Evolutionary conservation across 2,888 invertebrate species (phyloP), one percentile per base, ranked within the genome.

Genomic region (Scelioninae gen. 2): DNA sequence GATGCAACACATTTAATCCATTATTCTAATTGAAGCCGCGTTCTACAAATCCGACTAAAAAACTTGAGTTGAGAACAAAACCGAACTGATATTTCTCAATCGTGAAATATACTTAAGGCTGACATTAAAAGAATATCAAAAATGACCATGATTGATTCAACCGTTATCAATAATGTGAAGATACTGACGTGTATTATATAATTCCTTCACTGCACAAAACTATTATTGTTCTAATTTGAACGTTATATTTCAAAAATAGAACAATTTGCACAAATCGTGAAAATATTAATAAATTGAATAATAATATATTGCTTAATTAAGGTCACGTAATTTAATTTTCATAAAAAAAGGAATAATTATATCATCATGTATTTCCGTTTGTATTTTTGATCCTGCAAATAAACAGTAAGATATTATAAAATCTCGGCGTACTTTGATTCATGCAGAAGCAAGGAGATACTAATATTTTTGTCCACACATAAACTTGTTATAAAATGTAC

Each of bases 321-420:
- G 73, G 73, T 64, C 71, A 45, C 46, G 46, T 68, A 61, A 43
- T 13, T 46, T 33, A 57, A 39, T 37, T 1, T 46, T 25, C 7
- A 43, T 50, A 61, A 52, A 67, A 74, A 63, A 48, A 71, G 13
- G 43, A 28, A 53, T 28, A 70, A 58, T 74, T 74, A 70, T 68
- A 72, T 75, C 69, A 69, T 68, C 53, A 46, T 61, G 65, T 73
- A 65, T 72, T 75, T 72, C 60, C 72, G 61, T 65, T 73, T 57
- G 39, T 45, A 72, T 71, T 68, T 69, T 73, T 72, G 60, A 61
- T 72, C 60, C 53, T 50, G 53, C 43, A 48, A 61, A 50, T 75
- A 69, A 75, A 75, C 69, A 73, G 58, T 72, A 73, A 61, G 65
- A 65, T 65, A 69, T 75, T 72, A 69, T 68, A 75, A 71, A 69